These are phyloP conservation scores for Nebria brevicollis DNA, from an alignment of 2,888 invertebrate species.

Conservation along the genomic window DNA sequence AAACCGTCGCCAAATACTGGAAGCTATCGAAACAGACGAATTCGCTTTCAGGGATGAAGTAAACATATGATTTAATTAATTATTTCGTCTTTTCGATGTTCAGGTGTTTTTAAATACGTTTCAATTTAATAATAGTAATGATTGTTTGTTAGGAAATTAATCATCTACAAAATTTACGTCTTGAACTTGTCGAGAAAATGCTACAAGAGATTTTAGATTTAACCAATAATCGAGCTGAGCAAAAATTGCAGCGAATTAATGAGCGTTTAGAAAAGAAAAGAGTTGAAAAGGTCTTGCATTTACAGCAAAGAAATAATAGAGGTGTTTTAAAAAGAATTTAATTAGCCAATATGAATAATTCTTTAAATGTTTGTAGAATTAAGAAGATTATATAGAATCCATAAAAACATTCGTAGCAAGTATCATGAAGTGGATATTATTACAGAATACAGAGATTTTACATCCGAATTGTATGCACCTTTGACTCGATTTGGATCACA, in stretches of 20 bases:
- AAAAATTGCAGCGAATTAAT: conserved; percentile 67
- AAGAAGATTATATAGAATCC: conserved; percentile 64
- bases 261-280: conserved; percentile 67
- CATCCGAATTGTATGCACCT: conserved; percentile 73
- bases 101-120: not conserved
- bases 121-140: not conserved
- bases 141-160: conserved; percentile 71
- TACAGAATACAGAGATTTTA: conserved; percentile 66
- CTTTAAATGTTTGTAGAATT: conserved; percentile 56
- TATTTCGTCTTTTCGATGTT: not conserved
- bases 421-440: conserved; percentile 64
- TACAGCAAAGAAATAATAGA: conserved; percentile 66
- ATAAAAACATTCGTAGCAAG: conserved; percentile 58
- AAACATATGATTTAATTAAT: conserved; percentile 44
- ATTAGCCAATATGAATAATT: not conserved
- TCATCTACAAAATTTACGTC: conserved; percentile 74
- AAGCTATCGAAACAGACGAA: conserved; percentile 83
- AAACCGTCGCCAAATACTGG: conserved; percentile 72
- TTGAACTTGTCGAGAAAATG: conserved; percentile 75
- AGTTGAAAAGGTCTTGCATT: conserved; percentile 65
- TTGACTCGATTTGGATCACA: conserved; percentile 72
- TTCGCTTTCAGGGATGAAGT: conserved; percentile 86
- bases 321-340: conserved; percentile 56
- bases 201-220: conserved; percentile 67
- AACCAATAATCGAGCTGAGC: conserved; percentile 61